Evolutionary conservation across 1,140 invertebrate species (phyloP), one percentile per base, ranked within the genome.

Genomic region (Pachypsylla venusta): DNA sequence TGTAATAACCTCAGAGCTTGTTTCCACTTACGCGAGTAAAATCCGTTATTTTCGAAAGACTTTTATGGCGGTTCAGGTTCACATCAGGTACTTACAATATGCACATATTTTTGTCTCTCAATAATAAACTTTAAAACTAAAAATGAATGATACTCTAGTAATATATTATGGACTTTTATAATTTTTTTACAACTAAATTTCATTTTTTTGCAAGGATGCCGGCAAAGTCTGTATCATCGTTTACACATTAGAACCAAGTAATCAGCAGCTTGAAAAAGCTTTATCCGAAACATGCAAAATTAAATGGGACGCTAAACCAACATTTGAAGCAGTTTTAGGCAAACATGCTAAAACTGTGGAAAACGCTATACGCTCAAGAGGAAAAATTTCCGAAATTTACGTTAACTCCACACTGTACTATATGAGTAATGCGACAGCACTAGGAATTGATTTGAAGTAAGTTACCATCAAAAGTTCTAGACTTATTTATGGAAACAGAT

Each of bases 321-420:
- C 58, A n/a, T 63, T 63, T 30, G 60, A 63, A 61, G 62, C 62
- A 40, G 55, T 61, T 2, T 53, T 61, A n/a, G 56, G 16, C 16
- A 58, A 42, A 12, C 57, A 61, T 28, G 30, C 14, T 10, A 25
- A 25, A 12, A 25, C 54, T 3, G 57, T 63, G 3, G 53, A 61
- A 20, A 30, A 13, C 7, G 58, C 35, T 16, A 58, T 59, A 12
- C 7, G 35, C 7, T 22, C 25, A 19, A 61, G 58, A 4, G 60
- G 60, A n/a, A 25, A 61, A 25, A 26, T 39, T 22, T 42, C 60
- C 25, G 58, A 19, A 48, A 16, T 63, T 7, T 63, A 63, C 25
- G 42, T 53, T n/a, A 54, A 60, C 39, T 53, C 48, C 25, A 24
- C 54, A 0, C 25, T 62, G 2, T 59, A 60, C 14, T 62, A 54